Evolutionary conservation across 1,140 invertebrate species (phyloP).

Genomic region (Doryteuthis pealeii): DNA sequence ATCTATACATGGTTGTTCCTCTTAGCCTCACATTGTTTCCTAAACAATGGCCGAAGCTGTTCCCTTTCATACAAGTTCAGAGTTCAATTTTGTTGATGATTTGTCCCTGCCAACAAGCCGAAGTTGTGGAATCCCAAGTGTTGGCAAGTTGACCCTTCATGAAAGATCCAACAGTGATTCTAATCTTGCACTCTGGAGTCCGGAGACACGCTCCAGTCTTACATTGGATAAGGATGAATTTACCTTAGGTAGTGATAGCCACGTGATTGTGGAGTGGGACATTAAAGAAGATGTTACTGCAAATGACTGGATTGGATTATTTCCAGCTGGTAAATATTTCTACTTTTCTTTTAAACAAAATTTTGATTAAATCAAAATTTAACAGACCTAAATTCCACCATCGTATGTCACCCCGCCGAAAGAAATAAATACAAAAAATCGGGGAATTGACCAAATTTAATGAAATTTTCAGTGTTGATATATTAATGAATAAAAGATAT

Average conservation of each 20-base stretch:
- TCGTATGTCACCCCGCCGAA: no score
- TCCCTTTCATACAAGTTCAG: slow-evolving; percentile 21
- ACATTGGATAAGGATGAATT: slow-evolving; percentile 31
- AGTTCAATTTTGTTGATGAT: slow-evolving; percentile 43
- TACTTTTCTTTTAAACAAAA: neutral
- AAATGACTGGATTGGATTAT: slow-evolving; percentile 60
- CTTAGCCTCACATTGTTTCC: slow-evolving; percentile 8
- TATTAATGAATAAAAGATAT: no score
- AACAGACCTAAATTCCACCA: no score
- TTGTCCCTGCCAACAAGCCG: slow-evolving; percentile 39
- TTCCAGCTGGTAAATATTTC: slow-evolving; percentile 47
- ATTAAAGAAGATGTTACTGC: slow-evolving; percentile 56
- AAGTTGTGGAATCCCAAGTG: slow-evolving; percentile 21
- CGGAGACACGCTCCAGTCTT: slow-evolving; percentile 39
- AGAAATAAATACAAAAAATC: no score
- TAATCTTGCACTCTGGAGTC: slow-evolving; percentile 34
- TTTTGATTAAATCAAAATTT: neutral
- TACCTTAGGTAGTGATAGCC: slow-evolving; percentile 26
- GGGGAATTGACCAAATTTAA: no score
- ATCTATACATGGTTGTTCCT: neutral
- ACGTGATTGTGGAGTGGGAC: slow-evolving; percentile 55
- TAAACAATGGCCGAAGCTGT: slow-evolving; percentile 32
- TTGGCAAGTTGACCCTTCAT: slow-evolving; percentile 24
- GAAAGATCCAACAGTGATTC: slow-evolving; percentile 50
- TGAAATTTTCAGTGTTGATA: no score